Evolutionary conservation across 2,888 invertebrate species (phyloP).

Genomic region (Drosophila picticornis): DNA sequence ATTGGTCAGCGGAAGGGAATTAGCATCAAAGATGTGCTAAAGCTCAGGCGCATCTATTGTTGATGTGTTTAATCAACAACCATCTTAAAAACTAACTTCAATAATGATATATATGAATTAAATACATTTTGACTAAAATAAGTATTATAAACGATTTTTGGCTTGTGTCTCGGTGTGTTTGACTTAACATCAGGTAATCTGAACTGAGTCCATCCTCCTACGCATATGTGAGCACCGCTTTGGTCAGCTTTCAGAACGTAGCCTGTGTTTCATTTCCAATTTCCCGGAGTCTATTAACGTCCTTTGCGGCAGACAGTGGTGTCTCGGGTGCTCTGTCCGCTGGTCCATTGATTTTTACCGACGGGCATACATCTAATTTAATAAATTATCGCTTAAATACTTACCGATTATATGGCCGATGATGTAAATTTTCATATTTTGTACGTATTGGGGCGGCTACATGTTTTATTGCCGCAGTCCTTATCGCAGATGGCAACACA

Average conservation of each 20-base stretch:
- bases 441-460: constrained; percentile 1
- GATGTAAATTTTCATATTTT: constrained; percentile 1
- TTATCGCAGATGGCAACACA: constrained; percentile 7
- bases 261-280: constrained; percentile 14
- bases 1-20: constrained; percentile 70
- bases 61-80: background rate
- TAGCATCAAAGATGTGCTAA: constrained; percentile 64
- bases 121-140: background rate
- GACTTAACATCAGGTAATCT: background rate
- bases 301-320: constrained; percentile 17
- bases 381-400: background rate
- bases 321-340: constrained; percentile 5
- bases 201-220: constrained; percentile 1
- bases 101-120: background rate
- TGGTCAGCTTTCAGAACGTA: background rate
- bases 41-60: constrained; percentile 53
- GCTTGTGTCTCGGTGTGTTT: background rate
- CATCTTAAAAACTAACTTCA: background rate
- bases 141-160: background rate
- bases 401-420: background rate
- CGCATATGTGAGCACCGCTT: constrained; percentile 9
- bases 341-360: constrained; percentile 11
- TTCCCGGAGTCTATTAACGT: constrained; percentile 7
- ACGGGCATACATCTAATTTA: constrained; percentile 25
- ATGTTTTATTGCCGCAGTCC: constrained; percentile 10